These are phyloP conservation scores for Alloscopus bannaensis DNA, from an alignment of 2,888 invertebrate genomes.

Conservation along the genomic window DNA sequence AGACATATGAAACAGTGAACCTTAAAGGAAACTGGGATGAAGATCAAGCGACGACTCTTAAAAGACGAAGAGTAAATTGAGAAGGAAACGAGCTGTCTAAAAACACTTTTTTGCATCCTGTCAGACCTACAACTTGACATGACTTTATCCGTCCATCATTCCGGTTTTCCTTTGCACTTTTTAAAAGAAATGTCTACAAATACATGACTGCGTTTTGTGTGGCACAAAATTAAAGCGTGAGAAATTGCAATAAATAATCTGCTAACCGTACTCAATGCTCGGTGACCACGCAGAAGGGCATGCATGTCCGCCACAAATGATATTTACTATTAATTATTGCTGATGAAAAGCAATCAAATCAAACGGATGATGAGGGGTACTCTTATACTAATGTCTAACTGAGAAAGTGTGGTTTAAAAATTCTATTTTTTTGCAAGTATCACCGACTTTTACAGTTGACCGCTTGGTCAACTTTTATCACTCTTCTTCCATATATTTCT, in stretches of 20 bases:
- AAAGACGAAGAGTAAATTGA: slow-evolving; percentile 30
- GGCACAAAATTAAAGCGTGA: background rate
- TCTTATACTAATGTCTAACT: background rate
- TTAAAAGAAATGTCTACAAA: background rate
- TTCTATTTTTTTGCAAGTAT: background rate
- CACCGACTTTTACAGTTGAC: too few relatives aligned
- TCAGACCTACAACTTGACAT: slow-evolving; percentile 20
- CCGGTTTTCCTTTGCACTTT: background rate
- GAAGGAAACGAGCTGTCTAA: slow-evolving; percentile 51
- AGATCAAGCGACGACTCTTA: background rate
- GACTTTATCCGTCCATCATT: slow-evolving; percentile 17
- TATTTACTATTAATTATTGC: background rate
- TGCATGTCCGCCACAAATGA: background rate
- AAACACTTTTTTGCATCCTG: slow-evolving; percentile 48
- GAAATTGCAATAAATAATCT: slow-evolving; percentile 30
- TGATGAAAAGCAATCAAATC: background rate
- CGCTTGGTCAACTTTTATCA: background rate
- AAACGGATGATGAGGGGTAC: background rate
- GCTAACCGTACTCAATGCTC: background rate
- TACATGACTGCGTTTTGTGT: background rate
- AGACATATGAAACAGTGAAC: too few relatives aligned
- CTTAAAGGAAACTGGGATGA: background rate
- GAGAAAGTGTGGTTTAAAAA: background rate
- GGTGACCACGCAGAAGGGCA: too few relatives aligned
- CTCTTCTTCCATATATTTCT: background rate